These are phyloP conservation scores for Drosophila nannoptera DNA, from an alignment of 1,140 invertebrate genomes.

Conservation along the genomic window DNA sequence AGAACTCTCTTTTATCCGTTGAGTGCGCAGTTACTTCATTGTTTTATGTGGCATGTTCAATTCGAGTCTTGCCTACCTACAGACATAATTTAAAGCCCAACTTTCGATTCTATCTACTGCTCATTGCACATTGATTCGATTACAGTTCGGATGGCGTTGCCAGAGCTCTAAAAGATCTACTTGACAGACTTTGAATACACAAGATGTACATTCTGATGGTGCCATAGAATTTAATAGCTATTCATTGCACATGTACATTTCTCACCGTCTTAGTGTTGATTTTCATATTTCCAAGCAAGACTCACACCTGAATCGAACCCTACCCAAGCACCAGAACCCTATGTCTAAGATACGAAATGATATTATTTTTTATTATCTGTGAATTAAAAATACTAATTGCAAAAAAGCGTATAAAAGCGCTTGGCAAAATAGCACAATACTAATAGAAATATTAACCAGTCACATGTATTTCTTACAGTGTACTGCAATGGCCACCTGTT, in stretches of 20 bases:
- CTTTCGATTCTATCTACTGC: constrained; percentile 28
- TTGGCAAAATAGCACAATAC: constrained; percentile 57
- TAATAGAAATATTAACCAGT: constrained; percentile 25
- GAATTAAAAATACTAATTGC: constrained; percentile 45
- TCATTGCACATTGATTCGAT: constrained; percentile 5
- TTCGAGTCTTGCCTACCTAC: constrained; percentile 45
- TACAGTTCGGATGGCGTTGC: constrained; percentile 21
- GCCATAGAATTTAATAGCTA: too few relatives aligned
- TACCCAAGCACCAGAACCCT: neutral
- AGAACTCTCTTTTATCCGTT: constrained; percentile 36
- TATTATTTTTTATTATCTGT: constrained; percentile 9
- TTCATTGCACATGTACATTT: neutral
- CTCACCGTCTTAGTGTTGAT: too few relatives aligned
- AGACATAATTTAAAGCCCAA: constrained; percentile 38
- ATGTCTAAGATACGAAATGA: neutral
- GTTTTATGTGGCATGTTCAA: constrained; percentile 70
- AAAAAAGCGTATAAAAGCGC: constrained; percentile 43
- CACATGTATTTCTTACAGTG: constrained; percentile 42
- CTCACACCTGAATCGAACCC: too few relatives aligned
- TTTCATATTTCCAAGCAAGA: too few relatives aligned
- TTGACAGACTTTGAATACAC: constrained; percentile 30
- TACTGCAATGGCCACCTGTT: constrained; percentile 13
- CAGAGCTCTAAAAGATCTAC: constrained; percentile 20
- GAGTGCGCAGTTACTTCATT: constrained; percentile 41
- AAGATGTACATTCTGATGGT: neutral